Evolutionary conservation across 1,140 invertebrate species (phyloP).

Genomic region (Caerostris darwini): DNA sequence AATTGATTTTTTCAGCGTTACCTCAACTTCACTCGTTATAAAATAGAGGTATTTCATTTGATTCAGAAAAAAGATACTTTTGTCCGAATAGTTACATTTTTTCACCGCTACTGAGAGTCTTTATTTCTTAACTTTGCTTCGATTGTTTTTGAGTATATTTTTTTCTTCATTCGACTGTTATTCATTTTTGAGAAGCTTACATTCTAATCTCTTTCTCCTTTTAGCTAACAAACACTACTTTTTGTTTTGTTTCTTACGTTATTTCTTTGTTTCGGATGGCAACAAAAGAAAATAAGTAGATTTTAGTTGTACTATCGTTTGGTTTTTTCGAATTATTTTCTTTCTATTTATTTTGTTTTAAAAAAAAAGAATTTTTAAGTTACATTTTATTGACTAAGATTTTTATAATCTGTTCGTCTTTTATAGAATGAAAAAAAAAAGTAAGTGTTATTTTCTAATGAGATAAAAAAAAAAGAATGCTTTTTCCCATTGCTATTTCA

Average conservation of each 20-base stretch:
- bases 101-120: not conserved
- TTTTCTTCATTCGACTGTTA: conserved; percentile 1
- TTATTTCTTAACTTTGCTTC: conserved; percentile 27
- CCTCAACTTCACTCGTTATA: not conserved
- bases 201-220: conserved; percentile 47
- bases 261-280: not conserved
- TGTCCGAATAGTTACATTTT: conserved; percentile 3
- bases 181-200: conserved; percentile 47
- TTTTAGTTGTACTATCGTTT: conserved; percentile 23
- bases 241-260: not conserved
- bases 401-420: not conserved
- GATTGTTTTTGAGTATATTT: not conserved
- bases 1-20: not conserved
- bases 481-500: not conserved
- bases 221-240: conserved; percentile 6
- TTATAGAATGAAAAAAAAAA: not conserved
- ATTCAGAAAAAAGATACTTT: not conserved
- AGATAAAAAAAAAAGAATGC: not conserved
- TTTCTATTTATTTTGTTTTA: not conserved
- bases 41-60: not conserved
- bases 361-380: not conserved
- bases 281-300: conserved; percentile 15
- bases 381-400: conserved; percentile 7
- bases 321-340: not conserved
- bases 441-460: not conserved